phyloP scores from a whole-genome alignment of 2,888 invertebrate species.

The Drosophila leonis region DNA sequence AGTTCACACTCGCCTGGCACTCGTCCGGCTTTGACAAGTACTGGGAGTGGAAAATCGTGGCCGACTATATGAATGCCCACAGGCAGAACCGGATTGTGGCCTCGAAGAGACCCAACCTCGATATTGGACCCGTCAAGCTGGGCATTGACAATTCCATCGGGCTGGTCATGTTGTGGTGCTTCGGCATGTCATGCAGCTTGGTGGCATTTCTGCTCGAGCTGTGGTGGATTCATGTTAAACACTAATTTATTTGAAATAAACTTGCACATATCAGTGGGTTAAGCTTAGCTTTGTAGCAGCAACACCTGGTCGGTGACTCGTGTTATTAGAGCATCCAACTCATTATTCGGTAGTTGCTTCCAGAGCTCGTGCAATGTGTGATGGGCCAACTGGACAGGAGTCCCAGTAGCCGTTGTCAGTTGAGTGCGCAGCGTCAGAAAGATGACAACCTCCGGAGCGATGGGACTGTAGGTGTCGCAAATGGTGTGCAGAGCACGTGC shows the following conservation, averaged over 20 bases:
- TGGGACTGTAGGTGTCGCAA: slow-evolving; percentile 87
- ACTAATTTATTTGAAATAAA: not conserved
- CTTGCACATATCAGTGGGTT: not conserved
- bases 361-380: slow-evolving; percentile 73
- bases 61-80: slow-evolving; percentile 66
- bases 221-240: slow-evolving; percentile 21
- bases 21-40: slow-evolving; percentile 88
- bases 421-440: slow-evolving; percentile 83
- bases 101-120: slow-evolving; percentile 58
- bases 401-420: slow-evolving; percentile 29
- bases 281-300: slow-evolving; percentile 42
- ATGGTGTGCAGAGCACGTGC: slow-evolving; percentile 87
- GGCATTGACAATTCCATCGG: slow-evolving; percentile 79
- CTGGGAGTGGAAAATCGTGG: slow-evolving; percentile 87
- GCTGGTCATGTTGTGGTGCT: slow-evolving; percentile 73
- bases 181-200: slow-evolving; percentile 69
- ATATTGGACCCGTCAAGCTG: slow-evolving; percentile 71
- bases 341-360: slow-evolving; percentile 66
- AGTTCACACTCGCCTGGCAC: slow-evolving; percentile 87
- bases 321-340: slow-evolving; percentile 80
- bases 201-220: slow-evolving; percentile 69
- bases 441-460: slow-evolving; percentile 84
- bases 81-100: slow-evolving; percentile 73
- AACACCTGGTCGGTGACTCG: slow-evolving; percentile 83
- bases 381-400: slow-evolving; percentile 62